Conservation (phyloP, 2,888 invertebrate species). For the Acanthopleura granulata region DNA sequence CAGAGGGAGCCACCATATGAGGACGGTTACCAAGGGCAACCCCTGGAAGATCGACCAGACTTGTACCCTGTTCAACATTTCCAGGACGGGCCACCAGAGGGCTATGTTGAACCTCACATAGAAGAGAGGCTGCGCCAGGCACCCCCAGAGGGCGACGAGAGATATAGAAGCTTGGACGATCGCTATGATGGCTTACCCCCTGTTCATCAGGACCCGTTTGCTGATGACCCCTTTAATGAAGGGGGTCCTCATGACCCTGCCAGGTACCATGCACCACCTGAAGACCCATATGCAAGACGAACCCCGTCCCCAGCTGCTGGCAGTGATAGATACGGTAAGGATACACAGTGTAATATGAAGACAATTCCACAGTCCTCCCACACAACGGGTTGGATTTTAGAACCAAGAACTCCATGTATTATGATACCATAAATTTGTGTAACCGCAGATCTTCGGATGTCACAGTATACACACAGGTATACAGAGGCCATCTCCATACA, state of each 20-base stretch:
- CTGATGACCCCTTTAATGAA: slow-evolving; percentile 54
- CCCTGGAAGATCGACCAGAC: neutral
- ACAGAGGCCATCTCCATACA: too few relatives aligned
- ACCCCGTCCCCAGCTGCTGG: slow-evolving; percentile 38
- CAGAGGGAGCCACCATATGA: neutral
- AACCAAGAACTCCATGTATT: too few relatives aligned
- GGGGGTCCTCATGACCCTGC: slow-evolving; percentile 21
- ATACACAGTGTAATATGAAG: too few relatives aligned
- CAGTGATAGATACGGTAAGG: slow-evolving; percentile 42
- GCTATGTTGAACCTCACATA: slow-evolving; percentile 26
- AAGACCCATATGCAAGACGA: slow-evolving; percentile 17
- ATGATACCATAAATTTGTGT: too few relatives aligned
- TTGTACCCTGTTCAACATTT: neutral
- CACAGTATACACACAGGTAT: too few relatives aligned
- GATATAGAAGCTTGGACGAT: slow-evolving; percentile 15
- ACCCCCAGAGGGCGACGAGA: slow-evolving; percentile 26
- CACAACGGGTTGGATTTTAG: too few relatives aligned
- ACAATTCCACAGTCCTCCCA: too few relatives aligned
- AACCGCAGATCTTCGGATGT: too few relatives aligned
- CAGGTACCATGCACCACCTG: slow-evolving; percentile 2
- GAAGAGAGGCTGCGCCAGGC: slow-evolving; percentile 24
- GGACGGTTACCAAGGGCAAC: slow-evolving; percentile 27
- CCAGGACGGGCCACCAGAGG: slow-evolving; percentile 28
- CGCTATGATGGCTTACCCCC: slow-evolving; percentile 56
- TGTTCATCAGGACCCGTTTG: slow-evolving; percentile 57